These are phyloP conservation scores for Montifringilla adamsi DNA, from an alignment of 2,113 vertebrate genomes.

Conservation along the genomic window DNA sequence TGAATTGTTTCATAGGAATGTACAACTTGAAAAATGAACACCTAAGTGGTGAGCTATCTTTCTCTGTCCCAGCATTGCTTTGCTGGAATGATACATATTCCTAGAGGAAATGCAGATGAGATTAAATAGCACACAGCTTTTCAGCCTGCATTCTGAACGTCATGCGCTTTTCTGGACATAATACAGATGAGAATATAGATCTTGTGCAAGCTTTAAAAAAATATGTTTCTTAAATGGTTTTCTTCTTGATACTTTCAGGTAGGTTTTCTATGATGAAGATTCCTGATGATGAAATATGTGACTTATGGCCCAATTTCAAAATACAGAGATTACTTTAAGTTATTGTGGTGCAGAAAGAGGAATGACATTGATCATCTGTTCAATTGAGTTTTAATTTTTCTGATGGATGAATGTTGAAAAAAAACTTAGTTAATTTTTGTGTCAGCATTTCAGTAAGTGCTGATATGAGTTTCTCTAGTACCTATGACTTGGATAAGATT, in stretches of 20 bases:
- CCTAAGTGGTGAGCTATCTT: not conserved
- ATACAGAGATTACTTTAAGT: not conserved
- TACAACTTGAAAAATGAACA: not conserved
- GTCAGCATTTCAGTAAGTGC: not conserved
- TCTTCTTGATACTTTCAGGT: not conserved
- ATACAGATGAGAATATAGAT: not conserved
- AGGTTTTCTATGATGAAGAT: not conserved
- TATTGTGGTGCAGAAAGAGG: not conserved
- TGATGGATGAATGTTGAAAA: not conserved
- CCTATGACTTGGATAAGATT: not conserved
- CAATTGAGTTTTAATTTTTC: conserved; percentile 13
- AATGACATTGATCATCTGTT: not conserved
- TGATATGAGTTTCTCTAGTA: not conserved
- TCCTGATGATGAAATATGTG: not conserved
- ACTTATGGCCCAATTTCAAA: not conserved
- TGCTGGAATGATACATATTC: not conserved
- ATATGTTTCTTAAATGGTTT: not conserved
- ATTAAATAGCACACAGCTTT: not conserved
- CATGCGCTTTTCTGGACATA: not conserved
- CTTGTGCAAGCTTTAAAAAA: not conserved
- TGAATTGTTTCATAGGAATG: not conserved
- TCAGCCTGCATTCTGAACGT: not conserved
- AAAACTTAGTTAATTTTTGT: not conserved
- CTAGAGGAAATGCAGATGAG: not conserved
- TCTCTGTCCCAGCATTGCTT: not conserved